Base-by-base conservation (phyloP, 1,140 invertebrate species). In the Venturia canescens region DNA sequence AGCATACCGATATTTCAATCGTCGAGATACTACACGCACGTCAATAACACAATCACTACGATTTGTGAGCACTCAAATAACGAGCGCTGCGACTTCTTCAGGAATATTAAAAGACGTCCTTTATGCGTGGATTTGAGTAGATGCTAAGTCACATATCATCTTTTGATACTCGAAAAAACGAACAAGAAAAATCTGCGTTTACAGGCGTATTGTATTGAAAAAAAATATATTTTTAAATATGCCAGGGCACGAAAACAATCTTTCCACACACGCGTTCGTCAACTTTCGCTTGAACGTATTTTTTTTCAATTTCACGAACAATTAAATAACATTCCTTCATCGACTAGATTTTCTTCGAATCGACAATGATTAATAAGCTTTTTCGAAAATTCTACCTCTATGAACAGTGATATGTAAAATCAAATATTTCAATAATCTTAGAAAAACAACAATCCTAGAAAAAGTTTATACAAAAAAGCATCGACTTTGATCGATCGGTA, bases 361-460 rank as follows among this genome's bases (percentile, higher is more conserved):
- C 21, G 21, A n/a, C 18, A 57, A 57, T 57, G 21, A 3, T n/a
- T 4, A 5, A 13, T 23, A 57, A n/a, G 63, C 63, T 44, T 23
- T 57, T 57, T 57, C n/a, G 53, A 57, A n/a, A 57, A 57, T 57
- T 57, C 53, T 57, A 57, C 53, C 53, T 57, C 21, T 23, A 57
- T n/a, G 5, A 23, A 57, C 53, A 57, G 21, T 44, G 53, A n/a
- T 57, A 57, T 23, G 53, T 23, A 23, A 57, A n/a, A 57, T n/a
- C 53, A 23, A 57, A 9, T 57, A n/a, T 57, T 57, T 57, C 53
- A 57, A 57, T 57, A n/a, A 57, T 2, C n/a, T 57, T 57, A n/a
- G 4, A 57, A 57, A 57, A 5, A 57, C 11, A 5, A 15, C 50
- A 34, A 34, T 34, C 7, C 7, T 7, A 44, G n/a, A 44, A 5